Conservation (phyloP, 2,888 invertebrate species). For the Sarcophaga variegata region DNA sequence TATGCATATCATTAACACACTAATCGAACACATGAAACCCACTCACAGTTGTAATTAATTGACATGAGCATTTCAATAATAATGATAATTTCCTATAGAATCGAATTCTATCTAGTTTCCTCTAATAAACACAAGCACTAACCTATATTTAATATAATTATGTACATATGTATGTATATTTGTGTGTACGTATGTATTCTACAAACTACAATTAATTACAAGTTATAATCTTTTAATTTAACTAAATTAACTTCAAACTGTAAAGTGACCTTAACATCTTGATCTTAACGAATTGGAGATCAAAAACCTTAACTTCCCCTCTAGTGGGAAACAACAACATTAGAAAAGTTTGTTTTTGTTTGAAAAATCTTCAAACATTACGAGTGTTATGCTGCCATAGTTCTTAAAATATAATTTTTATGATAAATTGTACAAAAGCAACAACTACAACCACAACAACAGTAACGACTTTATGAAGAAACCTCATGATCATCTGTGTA, state of each 20-base stretch:
- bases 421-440: neutral
- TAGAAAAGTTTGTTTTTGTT: too few relatives aligned
- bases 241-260: constrained; percentile 8
- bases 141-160: neutral
- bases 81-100: constrained; percentile 16
- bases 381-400: neutral
- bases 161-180: neutral
- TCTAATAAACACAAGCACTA: neutral
- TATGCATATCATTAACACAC: constrained; percentile 33
- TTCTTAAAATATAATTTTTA: neutral
- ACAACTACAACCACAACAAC: neutral
- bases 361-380: too few relatives aligned
- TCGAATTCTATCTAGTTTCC: neutral
- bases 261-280: constrained; percentile 31
- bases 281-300: neutral
- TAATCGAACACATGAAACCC: constrained; percentile 8
- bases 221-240: neutral
- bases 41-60: constrained; percentile 22
- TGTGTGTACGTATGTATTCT: neutral
- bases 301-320: too few relatives aligned
- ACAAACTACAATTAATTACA: constrained; percentile 18
- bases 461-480: neutral
- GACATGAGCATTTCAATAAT: neutral
- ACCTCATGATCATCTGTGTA: too few relatives aligned
- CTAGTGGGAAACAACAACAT: too few relatives aligned